phyloP scores from a whole-genome alignment of 2,888 invertebrate species.

The Drosophila anomalata region DNA sequence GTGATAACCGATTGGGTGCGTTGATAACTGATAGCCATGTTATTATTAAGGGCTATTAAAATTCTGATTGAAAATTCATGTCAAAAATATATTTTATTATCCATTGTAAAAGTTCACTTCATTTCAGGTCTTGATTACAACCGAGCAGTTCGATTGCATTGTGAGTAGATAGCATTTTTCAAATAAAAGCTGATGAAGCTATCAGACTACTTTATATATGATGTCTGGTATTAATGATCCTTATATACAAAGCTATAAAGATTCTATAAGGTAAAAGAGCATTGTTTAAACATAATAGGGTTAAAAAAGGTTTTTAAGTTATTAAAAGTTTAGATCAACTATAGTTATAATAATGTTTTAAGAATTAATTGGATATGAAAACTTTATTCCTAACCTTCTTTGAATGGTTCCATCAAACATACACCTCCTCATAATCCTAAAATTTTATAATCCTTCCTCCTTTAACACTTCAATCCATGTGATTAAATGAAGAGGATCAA shows the following conservation, averaged over 20 bases:
- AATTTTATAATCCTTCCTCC: not conserved
- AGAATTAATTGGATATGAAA: not conserved
- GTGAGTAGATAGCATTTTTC: conserved; percentile 25
- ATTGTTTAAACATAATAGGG: not conserved
- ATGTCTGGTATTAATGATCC: conserved; percentile 22
- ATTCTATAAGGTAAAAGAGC: not conserved
- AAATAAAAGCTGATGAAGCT: conserved; percentile 27
- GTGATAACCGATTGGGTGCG: conserved; percentile 77
- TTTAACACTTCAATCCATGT: not conserved
- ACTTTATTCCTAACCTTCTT: not conserved
- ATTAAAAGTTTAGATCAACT: not conserved
- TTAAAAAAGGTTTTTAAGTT: not conserved
- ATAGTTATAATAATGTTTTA: not conserved
- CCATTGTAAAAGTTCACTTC: conserved; percentile 72
- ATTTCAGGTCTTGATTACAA: conserved; percentile 59
- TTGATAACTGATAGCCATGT: conserved; percentile 81
- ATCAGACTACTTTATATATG: conserved; percentile 25
- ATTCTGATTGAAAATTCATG: conserved; percentile 84
- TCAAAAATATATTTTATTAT: conserved; percentile 82
- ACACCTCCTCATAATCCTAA: not conserved
- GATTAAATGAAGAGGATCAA: conserved; percentile 54
- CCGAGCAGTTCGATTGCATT: conserved; percentile 40
- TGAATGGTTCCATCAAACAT: too few species aligned
- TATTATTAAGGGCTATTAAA: conserved; percentile 83
- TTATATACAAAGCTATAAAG: not conserved